These are phyloP conservation scores for Drosophila multiciliata DNA, from an alignment of 2,888 invertebrate species.

Conservation along the genomic window DNA sequence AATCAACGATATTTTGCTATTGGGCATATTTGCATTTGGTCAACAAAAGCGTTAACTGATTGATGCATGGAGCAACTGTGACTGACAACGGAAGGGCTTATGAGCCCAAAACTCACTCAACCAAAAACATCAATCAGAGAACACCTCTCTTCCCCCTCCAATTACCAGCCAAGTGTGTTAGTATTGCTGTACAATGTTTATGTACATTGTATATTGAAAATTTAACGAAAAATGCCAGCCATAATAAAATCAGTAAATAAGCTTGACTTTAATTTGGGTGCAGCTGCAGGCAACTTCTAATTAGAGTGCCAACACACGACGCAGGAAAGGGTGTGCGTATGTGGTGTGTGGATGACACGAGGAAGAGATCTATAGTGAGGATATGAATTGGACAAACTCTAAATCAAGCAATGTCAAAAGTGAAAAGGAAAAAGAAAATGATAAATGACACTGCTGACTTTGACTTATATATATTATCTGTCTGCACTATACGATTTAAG, in stretches of 20 bases:
- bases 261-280: conserved; percentile 72
- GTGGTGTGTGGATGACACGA: conserved; percentile 39
- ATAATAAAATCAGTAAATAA: conserved; percentile 75
- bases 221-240: conserved; percentile 43
- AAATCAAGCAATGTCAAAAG: background rate
- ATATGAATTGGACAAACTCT: conserved; percentile 10
- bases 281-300: conserved; percentile 72
- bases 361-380: conserved; percentile 21
- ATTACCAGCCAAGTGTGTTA: conserved; percentile 48
- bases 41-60: conserved; percentile 25
- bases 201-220: conserved; percentile 49
- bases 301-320: conserved; percentile 59
- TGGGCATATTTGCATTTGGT: conserved; percentile 26
- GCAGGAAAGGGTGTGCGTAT: conserved; percentile 39
- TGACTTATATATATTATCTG: background rate
- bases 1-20: conserved; percentile 22
- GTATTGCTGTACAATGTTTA: conserved; percentile 29
- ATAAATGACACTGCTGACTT: background rate
- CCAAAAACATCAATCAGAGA: conserved; percentile 54
- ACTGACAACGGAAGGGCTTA: conserved; percentile 15
- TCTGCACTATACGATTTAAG: background rate
- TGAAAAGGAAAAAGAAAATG: background rate
- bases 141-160: background rate
- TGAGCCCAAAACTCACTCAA: conserved; percentile 42
- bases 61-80: conserved; percentile 20